Base-by-base conservation (phyloP, 2,888 invertebrate species). In the Agriopis aurantiaria region DNA sequence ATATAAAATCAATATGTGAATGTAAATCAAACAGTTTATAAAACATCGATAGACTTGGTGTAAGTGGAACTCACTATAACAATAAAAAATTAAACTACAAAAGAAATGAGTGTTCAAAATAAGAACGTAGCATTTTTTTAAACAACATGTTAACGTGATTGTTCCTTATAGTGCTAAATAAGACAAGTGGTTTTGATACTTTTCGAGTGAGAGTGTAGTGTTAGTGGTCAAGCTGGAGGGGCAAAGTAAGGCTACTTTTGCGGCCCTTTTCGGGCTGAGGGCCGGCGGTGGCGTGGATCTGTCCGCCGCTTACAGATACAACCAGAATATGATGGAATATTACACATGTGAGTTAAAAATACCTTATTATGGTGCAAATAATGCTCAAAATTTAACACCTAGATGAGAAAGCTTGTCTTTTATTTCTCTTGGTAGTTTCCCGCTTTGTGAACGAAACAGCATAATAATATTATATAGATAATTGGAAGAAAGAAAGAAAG, bases 301-400 rank as follows among this genome's bases (percentile, higher is more conserved):
- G 85, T 97, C 98, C 88, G 98, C 98, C 87, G 98, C 98, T 84
- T 98, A 98, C 94, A 96, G 98, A 85, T 98, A 98, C 95, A 99
- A 98, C 94, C 98, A 98, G 89, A 98, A 98, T 92, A 98, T 99
- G 98, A 98, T 99, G 99, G 99, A 99, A 96, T 99, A 99, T 95
- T 99, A 99, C 89, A 98, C 99, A 91, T 99, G 98, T 98, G 96
- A 98, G 97, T 92, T 69, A 10, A 8, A 11, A 43, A 63, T 17
- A 49, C 8, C 33, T 33, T 33, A 33, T 33, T 6, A 11, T 9
- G 5, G 12, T 12, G 2, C 8, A 49, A n/a, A n/a, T 6, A n/a
- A 49, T 3, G 12, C 11, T 10, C 10, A 46, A 46, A 23, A 33
- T 33, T 33, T 33, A 3, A 33, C 33, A 33, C 33, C 1, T 3